Evolutionary conservation across 2,113 vertebrate species (phyloP).

Genomic region (Odobenus rosmarus): DNA sequence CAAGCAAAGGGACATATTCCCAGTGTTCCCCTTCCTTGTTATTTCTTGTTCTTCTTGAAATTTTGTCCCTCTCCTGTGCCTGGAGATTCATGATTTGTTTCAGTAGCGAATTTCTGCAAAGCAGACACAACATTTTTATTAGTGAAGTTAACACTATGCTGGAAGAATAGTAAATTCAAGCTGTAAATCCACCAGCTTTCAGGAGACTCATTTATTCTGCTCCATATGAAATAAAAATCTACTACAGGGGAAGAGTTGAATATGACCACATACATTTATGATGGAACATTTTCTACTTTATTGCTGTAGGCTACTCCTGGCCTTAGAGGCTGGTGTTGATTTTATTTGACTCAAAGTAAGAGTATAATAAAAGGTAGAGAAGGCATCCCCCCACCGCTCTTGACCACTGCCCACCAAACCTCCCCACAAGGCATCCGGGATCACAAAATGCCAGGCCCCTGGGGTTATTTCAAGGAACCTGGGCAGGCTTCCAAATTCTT

Average conservation of each 20-base stretch:
- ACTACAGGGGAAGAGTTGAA: conserved; percentile 26
- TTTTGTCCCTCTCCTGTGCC: not conserved
- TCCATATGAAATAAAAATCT: conserved; percentile 6
- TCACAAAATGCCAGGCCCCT: conserved; percentile 43
- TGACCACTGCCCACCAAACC: conserved; percentile 12
- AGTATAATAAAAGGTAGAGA: conserved; percentile 2
- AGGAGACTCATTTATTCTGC: conserved; percentile 61
- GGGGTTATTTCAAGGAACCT: conserved; percentile 76
- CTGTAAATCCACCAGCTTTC: conserved; percentile 52
- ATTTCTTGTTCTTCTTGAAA: not conserved
- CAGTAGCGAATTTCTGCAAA: conserved; percentile 42
- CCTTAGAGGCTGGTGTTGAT: not conserved
- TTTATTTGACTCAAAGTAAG: conserved; percentile 63
- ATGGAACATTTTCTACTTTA: conserved; percentile 50
- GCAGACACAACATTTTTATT: conserved; percentile 14
- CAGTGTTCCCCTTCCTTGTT: not conserved
- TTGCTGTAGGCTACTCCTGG: not conserved
- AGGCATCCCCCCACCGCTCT: not conserved
- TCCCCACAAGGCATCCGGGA: conserved; percentile 49
- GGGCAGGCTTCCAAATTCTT: conserved; percentile 78
- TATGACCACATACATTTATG: not conserved
- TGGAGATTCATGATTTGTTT: not conserved
- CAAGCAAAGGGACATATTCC: not conserved
- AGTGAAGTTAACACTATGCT: conserved; percentile 39
- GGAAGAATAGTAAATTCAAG: conserved; percentile 38